Evolutionary conservation across 2,797 vertebrate species (phyloP), one percentile per base, ranked within the genome.

Genomic region (Masticophis lateralis): DNA sequence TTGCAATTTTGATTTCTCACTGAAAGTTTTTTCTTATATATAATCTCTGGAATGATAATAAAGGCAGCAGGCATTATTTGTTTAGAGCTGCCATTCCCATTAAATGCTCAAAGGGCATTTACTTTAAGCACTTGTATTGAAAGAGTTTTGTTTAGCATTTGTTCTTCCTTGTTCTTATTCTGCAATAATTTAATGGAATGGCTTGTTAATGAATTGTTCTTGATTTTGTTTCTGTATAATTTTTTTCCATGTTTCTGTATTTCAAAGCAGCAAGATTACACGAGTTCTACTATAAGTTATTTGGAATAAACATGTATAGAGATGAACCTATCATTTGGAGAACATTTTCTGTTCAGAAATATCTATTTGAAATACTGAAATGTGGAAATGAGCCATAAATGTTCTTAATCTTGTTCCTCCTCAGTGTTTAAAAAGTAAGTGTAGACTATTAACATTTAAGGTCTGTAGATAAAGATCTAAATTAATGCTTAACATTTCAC

Each of bases 1-100:
- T 51, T 93, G 91, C 66, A 90, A 53, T 43, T 95, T 94, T 92
- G 91, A 86, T 93, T 95, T 94, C 86, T 91, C 43, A 93, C 90
- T 90, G 91, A 87, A 61, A 51, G 61, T 83, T 60, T 90, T 91
- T 59, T 91, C 94, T 66, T 92, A 90, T 90, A 0, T 66, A 25
- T 37, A 92, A 90, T 87, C 28, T 91, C 1, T 94, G 60, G 18
- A 93, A 43, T 95, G 87, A 93, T 57, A 91, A 86, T 94, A 95
- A 94, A 5, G 47, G 93, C 83, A 91, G n/a, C 61, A 66, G 28
- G 91, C n/a, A 60, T 61, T 18, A 53, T 14, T 90, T 69, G 60
- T 90, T 90, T 56, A 88, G 55, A 55, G 14, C 61, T 93, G 86
- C 66, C 56, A 61, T 61, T 25, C 66, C 86, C n/a, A 93, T 88